These are phyloP conservation scores for Phoeniculus purpureus DNA, from an alignment of 2,797 vertebrate species.

Conservation along the genomic window DNA sequence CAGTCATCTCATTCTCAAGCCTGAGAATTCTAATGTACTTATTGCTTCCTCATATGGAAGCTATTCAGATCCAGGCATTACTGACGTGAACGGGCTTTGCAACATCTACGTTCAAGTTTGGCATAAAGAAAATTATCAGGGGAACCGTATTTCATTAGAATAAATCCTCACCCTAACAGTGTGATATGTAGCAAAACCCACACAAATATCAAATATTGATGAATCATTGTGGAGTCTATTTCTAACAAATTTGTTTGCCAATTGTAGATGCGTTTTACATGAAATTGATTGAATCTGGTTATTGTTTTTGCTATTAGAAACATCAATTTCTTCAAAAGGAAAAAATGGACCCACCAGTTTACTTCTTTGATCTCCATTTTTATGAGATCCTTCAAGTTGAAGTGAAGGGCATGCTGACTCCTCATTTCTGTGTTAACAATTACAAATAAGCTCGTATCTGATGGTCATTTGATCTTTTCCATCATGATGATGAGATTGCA, in stretches of 20 bases:
- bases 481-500: background rate
- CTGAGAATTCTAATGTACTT: background rate
- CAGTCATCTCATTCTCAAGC: slow-evolving; percentile 19
- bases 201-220: background rate
- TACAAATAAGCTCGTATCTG: background rate
- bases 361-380: background rate
- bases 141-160: background rate
- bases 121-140: background rate
- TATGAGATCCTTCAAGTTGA: background rate
- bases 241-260: background rate
- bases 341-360: background rate
- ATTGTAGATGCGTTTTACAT: background rate
- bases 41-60: slow-evolving; percentile 43
- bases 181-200: background rate
- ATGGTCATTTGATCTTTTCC: background rate
- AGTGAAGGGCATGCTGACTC: background rate
- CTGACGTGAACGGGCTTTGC: slow-evolving; percentile 1
- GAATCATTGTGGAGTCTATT: background rate
- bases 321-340: background rate
- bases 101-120: slow-evolving; percentile 9
- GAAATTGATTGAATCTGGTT: background rate
- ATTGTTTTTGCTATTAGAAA: background rate
- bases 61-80: slow-evolving; percentile 12
- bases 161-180: background rate
- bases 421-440: background rate